Percentiles rank a stretch among this genome's conserved stretches.
These are phyloP conservation scores for Isichthys henryi DNA, from an alignment of 2,113 vertebrate genomes.

Conservation along the genomic window DNA sequence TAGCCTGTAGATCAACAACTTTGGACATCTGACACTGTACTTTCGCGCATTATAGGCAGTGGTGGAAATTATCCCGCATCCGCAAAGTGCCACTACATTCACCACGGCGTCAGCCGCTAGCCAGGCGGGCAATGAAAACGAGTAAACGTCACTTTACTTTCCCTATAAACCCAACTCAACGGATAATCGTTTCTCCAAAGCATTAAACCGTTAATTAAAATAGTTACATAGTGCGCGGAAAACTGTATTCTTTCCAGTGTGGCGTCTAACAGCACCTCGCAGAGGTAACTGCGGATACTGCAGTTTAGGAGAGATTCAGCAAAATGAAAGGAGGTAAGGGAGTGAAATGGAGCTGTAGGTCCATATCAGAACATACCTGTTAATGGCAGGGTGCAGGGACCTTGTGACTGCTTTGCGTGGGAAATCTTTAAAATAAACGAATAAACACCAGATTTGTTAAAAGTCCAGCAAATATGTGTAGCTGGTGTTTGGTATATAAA, in stretches of 20 bases:
- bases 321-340: background rate
- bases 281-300: conserved; percentile 25
- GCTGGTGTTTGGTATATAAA: background rate
- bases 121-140: background rate
- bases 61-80: background rate
- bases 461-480: background rate
- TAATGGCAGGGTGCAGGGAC: background rate
- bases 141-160: background rate
- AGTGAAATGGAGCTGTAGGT: background rate
- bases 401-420: background rate
- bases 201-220: conserved; percentile 38
- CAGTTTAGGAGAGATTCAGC: conserved; percentile 14
- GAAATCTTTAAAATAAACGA: background rate
- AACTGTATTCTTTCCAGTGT: conserved; percentile 39
- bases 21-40: background rate
- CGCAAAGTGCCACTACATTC: background rate
- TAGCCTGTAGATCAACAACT: background rate
- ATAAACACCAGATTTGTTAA: background rate
- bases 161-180: background rate
- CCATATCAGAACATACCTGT: background rate
- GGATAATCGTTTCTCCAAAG: background rate
- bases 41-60: background rate
- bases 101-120: background rate
- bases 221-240: conserved; percentile 55
- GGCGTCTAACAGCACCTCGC: conserved; percentile 46